Evolutionary conservation across 2,888 invertebrate genomes (phyloP).

Genomic region (Chelonus formosanus): DNA sequence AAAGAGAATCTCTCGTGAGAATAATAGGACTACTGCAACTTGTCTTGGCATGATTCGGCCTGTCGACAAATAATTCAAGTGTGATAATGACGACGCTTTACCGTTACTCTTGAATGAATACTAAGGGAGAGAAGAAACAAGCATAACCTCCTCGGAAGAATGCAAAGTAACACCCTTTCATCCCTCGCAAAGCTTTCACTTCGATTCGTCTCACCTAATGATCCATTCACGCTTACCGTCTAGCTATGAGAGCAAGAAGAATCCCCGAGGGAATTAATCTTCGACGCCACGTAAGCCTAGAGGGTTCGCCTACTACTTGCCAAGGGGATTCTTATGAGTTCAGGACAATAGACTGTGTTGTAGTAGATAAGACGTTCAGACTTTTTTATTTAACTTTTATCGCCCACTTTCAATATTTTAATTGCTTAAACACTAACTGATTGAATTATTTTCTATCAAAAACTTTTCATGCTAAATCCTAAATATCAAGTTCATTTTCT

Average conservation of each 20-base stretch:
- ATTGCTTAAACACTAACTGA: no score
- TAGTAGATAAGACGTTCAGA: neutral
- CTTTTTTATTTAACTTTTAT: neutral
- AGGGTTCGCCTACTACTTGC: conserved; percentile 21
- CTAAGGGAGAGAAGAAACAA: conserved; percentile 13
- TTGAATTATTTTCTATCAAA: no score
- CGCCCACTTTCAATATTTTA: neutral
- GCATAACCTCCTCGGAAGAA: conserved; percentile 26
- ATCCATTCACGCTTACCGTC: conserved; percentile 36
- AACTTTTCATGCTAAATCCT: no score
- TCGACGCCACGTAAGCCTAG: conserved; percentile 32
- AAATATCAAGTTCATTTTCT: no score
- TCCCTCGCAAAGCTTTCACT: conserved; percentile 24
- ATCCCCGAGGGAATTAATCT: conserved; percentile 37
- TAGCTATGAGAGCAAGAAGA: conserved; percentile 27
- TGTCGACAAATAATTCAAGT: conserved; percentile 26
- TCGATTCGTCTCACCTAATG: conserved; percentile 37
- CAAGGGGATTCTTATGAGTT: conserved; percentile 23
- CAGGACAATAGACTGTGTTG: conserved; percentile 11
- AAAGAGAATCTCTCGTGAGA: conserved; percentile 19
- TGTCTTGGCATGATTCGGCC: conserved; percentile 17
- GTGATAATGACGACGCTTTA: conserved; percentile 21
- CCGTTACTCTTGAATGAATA: conserved; percentile 2
- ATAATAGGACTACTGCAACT: conserved; percentile 18
- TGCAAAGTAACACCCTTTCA: conserved; percentile 24